phyloP scores from a whole-genome alignment of 2,797 vertebrate species.

The Eptatretus atami region DNA sequence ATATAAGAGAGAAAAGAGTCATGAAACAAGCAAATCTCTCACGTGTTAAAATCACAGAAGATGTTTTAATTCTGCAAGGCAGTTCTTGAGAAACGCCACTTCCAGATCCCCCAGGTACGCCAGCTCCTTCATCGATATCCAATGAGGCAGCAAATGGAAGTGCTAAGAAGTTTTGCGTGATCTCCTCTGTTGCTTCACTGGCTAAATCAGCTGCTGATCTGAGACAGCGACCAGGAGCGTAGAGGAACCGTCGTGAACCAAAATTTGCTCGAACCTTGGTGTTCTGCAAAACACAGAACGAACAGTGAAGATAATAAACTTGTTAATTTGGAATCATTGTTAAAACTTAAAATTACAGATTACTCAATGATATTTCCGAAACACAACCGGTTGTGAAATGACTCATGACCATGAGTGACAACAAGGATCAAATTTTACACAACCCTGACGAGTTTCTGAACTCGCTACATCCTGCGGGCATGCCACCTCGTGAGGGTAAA shows the following conservation, averaged over 20 bases:
- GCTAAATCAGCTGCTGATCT: constrained; percentile 79
- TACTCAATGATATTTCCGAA: neutral
- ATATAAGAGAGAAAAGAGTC: neutral
- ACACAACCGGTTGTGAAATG: too few relatives aligned
- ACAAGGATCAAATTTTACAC: too few relatives aligned
- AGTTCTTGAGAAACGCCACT: constrained; percentile 52
- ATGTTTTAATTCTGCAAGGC: constrained; percentile 62
- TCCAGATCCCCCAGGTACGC: constrained; percentile 74
- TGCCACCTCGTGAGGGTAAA: too few relatives aligned
- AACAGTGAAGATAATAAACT: neutral
- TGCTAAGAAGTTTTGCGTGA: constrained; percentile 94
- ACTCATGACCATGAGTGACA: too few relatives aligned
- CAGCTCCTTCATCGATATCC: constrained; percentile 84
- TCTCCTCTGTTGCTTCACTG: constrained; percentile 76
- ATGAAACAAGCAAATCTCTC: constrained; percentile 11
- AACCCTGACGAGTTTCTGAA: too few relatives aligned
- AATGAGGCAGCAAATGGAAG: constrained; percentile 94
- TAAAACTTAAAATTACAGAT: neutral
- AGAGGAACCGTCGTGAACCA: constrained; percentile 53
- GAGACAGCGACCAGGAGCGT: constrained; percentile 77
- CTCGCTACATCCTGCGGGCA: too few relatives aligned
- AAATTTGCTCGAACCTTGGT: constrained; percentile 90
- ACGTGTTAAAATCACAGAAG: constrained; percentile 63
- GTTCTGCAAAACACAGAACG: constrained; percentile 24
- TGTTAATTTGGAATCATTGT: neutral